Evolutionary conservation across 2,797 vertebrate species (phyloP), one percentile per base, ranked within the genome.

Genomic region (Odontamblyopus lacepedii): DNA sequence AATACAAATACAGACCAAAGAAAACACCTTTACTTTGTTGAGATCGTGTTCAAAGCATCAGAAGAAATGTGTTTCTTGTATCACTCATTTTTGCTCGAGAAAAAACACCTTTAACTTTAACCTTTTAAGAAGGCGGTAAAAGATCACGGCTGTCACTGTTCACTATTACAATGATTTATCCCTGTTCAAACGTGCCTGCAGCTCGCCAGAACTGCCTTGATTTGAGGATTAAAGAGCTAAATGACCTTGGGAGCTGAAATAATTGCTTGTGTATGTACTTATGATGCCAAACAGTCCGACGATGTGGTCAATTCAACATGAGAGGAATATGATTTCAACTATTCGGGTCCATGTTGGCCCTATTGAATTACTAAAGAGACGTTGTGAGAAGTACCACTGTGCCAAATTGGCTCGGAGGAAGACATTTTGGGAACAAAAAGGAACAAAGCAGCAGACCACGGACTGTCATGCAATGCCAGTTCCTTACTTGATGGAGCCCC

Each of bases 121-220:
- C 76, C 75, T 63, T 77, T 67, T 62, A 30, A 68, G 77, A 86
- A 85, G 76, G 77, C 85, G 73, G 66, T 48, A 69, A 87, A 83
- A 79, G 69, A 83, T 78, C 69, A 71, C 19, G 15, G 76, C 77
- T 81, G 81, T 83, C 77, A 85, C 60, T 16, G 62, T 13, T 70
- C 73, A 44, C 76, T 44, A 63, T 80, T 73, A 77, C 32, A 75
- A 73, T 83, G 80, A 91, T 91, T 88, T 89, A 85, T 88, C 78
- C 70, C 56, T 70, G 68, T 77, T 73, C 69, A 70, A 75, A 70
- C 48, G 6, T 41, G 74, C 73, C 72, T 61, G 18, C 56, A 16
- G 75, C 55, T 71, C 59, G 83, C 79, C 85, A 84, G 81, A 86
- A 72, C 80, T 55, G 61, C 63, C 75, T 83, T 76, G 44, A 74